Conservation (phyloP, 2,797 vertebrate genomes). For the Molossus alvarezi region DNA sequence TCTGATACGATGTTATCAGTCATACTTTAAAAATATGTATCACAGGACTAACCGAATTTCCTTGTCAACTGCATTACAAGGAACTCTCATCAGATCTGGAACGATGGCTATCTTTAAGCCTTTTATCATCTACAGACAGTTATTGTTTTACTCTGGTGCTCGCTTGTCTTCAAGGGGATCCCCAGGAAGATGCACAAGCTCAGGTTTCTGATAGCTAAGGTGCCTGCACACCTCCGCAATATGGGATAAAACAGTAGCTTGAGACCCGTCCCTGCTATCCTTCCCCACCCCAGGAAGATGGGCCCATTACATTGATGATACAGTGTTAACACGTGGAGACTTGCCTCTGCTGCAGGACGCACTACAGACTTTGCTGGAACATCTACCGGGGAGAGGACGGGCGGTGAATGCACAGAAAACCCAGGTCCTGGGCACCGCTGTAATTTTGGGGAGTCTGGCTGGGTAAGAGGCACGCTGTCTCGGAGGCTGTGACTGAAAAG, state of each 20-base stretch:
- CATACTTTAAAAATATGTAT: background rate
- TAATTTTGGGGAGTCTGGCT: background rate
- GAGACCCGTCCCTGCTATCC: background rate
- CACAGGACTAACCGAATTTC: background rate
- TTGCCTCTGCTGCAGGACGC: background rate
- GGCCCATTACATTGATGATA: background rate
- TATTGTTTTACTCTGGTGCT: background rate
- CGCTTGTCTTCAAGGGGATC: background rate
- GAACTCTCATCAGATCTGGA: background rate
- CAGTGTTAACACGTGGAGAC: background rate
- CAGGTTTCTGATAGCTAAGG: background rate
- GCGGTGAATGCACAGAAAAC: background rate
- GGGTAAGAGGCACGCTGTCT: background rate
- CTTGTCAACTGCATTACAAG: background rate
- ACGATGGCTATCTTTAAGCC: background rate
- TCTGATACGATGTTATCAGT: background rate
- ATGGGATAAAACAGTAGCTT: accelerated
- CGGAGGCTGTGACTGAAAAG: background rate
- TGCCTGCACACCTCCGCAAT: background rate
- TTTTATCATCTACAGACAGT: background rate
- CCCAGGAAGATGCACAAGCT: background rate
- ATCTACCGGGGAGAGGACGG: background rate
- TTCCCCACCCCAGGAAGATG: background rate
- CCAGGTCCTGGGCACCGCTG: too few species aligned
- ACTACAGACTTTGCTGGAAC: background rate